Evolutionary conservation across 2,113 vertebrate genomes (phyloP).

Genomic region (Cariama cristata): DNA sequence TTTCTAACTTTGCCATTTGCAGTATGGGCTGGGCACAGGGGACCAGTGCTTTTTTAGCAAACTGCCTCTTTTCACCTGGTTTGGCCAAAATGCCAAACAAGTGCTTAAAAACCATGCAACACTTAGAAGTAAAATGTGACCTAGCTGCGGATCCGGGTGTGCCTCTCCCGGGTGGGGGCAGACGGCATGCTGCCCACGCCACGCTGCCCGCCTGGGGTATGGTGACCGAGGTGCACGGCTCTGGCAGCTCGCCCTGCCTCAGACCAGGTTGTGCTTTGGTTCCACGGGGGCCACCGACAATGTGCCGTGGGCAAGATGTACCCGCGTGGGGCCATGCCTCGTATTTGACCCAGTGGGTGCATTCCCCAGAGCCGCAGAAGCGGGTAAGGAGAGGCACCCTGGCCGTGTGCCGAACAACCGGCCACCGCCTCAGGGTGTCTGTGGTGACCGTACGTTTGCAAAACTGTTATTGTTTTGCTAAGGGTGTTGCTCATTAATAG

Average conservation of each 20-base stretch:
- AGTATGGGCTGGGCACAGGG: neutral
- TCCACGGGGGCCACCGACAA: neutral
- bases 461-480: neutral
- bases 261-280: neutral
- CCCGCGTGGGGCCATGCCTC: neutral
- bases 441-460: neutral
- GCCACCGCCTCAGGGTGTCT: neutral
- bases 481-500: neutral
- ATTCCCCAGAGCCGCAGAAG: conserved; percentile 23
- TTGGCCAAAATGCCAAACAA: neutral
- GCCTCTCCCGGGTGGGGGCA: accelerated
- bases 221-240: accelerated
- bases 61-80: neutral
- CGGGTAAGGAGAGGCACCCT: neutral
- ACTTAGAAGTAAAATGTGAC: neutral
- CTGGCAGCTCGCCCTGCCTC: neutral
- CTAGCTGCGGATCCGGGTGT: accelerated
- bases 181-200: accelerated
- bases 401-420: too few relatives aligned
- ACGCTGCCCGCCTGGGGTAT: neutral
- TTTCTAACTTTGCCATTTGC: neutral
- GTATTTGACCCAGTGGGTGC: neutral
- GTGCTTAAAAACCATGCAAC: neutral
- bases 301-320: neutral
- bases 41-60: neutral